Conservation (phyloP, 2,888 invertebrate genomes). For the Synanthedon tipuliformis region DNA sequence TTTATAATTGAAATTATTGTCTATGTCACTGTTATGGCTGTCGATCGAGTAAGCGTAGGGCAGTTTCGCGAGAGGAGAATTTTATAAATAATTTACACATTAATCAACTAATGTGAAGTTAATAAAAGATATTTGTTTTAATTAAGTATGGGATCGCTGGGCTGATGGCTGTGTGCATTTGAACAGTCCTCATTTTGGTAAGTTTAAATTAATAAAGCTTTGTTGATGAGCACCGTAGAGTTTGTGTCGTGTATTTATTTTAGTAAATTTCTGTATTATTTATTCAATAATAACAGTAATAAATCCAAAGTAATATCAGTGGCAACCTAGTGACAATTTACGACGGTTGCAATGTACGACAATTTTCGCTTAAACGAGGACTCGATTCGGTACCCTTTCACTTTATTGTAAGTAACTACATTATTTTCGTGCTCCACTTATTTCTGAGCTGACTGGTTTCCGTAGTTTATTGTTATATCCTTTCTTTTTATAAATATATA, state of each 20-base stretch:
- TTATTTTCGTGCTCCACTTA: constrained; percentile 68
- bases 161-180: constrained; percentile 33
- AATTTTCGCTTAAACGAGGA: constrained; percentile 3
- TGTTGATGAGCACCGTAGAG: constrained; percentile 17
- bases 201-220: constrained; percentile 26
- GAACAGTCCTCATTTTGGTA: constrained; percentile 43
- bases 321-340: too few relatives aligned
- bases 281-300: constrained; percentile 2
- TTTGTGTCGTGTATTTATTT: not conserved
- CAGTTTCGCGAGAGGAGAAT: constrained; percentile 13
- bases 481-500: not conserved
- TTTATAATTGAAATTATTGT: not conserved
- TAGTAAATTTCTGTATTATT: constrained; percentile 11
- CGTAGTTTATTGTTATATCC: not conserved
- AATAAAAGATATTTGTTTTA: constrained; percentile 19
- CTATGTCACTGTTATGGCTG: constrained; percentile 33
- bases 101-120: constrained; percentile 12
- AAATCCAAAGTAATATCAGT: not conserved
- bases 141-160: constrained; percentile 45
- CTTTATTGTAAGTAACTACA: constrained; percentile 49
- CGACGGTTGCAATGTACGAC: too few relatives aligned
- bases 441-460: constrained; percentile 13
- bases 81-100: constrained; percentile 7
- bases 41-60: constrained; percentile 49
- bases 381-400: constrained; percentile 56